Evolutionary conservation across 2,888 invertebrate species (phyloP).

Genomic region (Dynastes maya): DNA sequence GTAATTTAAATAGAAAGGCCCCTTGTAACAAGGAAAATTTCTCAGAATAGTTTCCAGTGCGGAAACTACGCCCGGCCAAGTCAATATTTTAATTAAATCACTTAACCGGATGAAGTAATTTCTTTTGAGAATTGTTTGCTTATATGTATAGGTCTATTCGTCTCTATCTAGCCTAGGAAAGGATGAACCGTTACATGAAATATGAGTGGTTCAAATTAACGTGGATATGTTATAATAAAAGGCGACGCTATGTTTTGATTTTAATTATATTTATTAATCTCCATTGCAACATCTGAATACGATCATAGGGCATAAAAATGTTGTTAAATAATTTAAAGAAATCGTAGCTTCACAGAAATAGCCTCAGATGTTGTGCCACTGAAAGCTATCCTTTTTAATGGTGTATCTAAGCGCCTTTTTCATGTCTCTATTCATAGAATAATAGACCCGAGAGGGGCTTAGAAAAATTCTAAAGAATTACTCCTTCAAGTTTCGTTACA

Average conservation of each 20-base stretch:
- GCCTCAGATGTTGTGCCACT: constrained; percentile 32
- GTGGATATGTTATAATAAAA: not conserved
- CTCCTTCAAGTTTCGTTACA: constrained; percentile 41
- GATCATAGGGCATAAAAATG: not conserved
- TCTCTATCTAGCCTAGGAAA: not conserved
- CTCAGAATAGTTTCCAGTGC: constrained; percentile 26
- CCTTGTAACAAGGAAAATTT: constrained; percentile 10
- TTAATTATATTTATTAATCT: not conserved
- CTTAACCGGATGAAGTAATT: constrained; percentile 33
- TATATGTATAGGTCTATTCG: not conserved
- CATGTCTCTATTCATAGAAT: constrained; percentile 45
- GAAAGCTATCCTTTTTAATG: constrained; percentile 44
- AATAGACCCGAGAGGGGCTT: constrained; percentile 39
- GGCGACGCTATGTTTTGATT: not conserved
- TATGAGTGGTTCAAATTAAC: not conserved
- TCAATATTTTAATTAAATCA: constrained; percentile 37
- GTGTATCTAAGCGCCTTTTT: constrained; percentile 38
- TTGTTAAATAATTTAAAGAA: constrained; percentile 38
- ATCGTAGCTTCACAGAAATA: constrained; percentile 28
- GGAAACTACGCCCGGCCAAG: constrained; percentile 22
- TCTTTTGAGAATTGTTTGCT: constrained; percentile 21
- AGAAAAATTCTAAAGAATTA: constrained; percentile 44
- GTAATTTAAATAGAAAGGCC: constrained; percentile 11
- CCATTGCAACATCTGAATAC: not conserved
- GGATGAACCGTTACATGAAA: not conserved